Evolutionary conservation across 2,888 invertebrate species (phyloP).

Genomic region (Neoaliturus tenellus): DNA sequence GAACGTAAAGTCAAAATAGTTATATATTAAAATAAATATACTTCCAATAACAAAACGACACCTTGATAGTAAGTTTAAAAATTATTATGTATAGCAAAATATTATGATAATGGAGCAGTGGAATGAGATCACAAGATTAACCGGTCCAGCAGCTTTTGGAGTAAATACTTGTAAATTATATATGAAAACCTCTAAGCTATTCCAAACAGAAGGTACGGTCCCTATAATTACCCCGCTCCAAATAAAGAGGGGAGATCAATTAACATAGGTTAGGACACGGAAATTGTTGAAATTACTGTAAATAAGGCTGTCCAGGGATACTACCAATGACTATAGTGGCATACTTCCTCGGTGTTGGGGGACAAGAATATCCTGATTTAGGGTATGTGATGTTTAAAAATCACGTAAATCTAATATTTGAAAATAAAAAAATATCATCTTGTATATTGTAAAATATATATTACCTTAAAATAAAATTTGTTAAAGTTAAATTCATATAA

Average conservation of each 20-base stretch:
- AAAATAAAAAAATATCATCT: no score
- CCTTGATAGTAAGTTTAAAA: no score
- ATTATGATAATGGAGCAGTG: not conserved
- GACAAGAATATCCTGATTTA: not conserved
- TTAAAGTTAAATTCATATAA: no score
- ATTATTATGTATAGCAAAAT: not conserved
- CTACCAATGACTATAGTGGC: not conserved
- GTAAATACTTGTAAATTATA: constrained; percentile 9
- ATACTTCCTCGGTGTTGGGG: not conserved
- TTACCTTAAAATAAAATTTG: no score
- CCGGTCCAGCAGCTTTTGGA: not conserved
- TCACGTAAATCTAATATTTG: no score
- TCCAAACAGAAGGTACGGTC: constrained; percentile 10
- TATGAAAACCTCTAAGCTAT: not conserved
- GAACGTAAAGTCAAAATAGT: no score
- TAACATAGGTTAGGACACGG: not conserved
- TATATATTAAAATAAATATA: no score
- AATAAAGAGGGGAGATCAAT: not conserved
- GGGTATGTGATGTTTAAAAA: not conserved
- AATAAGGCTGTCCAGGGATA: not conserved
- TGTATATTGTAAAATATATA: no score
- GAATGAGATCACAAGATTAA: not conserved
- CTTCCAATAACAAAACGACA: no score
- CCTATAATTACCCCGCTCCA: not conserved
- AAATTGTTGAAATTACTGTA: constrained; percentile 12